Evolutionary conservation across 2,888 invertebrate species (phyloP), one percentile per base, ranked within the genome.

Genomic region (Orthonevra nobilis): DNA sequence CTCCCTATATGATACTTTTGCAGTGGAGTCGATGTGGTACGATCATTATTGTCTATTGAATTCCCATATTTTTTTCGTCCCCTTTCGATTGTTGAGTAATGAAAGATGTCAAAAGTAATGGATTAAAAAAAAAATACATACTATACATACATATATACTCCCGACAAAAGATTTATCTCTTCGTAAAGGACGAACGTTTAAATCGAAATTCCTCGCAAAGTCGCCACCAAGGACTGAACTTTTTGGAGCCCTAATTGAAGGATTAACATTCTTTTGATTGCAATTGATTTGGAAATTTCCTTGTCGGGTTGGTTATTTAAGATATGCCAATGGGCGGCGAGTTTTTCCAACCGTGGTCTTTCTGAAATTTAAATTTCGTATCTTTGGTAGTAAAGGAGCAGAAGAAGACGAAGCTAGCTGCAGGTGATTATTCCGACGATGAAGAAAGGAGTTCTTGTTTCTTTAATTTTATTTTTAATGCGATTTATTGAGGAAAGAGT

Each of bases 31-130:
- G 9, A 38, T 60, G 68, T 42, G 50, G 46, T 34, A 6, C 23
- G n/a, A 50, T 54, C 79, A 66, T 66, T 72, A 73, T 79, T 79
- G 79, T 79, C 66, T 73, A 79, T 79, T 60, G 40, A 73, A 73
- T 66, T 32, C 48, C 61, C 73, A 73, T 79, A 64, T 60, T 64
- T 69, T 64, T 69, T 32, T 54, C 3, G 3, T 23, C 23, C 23
- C 3, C 36, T 56, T 20, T 42, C 36, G 36, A 54, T 42, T 20
- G 34, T 34, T 38, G 56, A 66, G 42, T 44, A 52, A 52, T 61
- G 54, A 68, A 68, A 56, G 54, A 73, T 79, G 79, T 73, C 73
- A 74, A 56, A 40, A 61, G 73, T 79, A 79, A 79, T 79, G 73
- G 79, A 73, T 79, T 79, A 58, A 60, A 56, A 42, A 34, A 48